These are phyloP conservation scores for Heliconius hortense DNA, from an alignment of 2,888 invertebrate species.

Conservation along the genomic window DNA sequence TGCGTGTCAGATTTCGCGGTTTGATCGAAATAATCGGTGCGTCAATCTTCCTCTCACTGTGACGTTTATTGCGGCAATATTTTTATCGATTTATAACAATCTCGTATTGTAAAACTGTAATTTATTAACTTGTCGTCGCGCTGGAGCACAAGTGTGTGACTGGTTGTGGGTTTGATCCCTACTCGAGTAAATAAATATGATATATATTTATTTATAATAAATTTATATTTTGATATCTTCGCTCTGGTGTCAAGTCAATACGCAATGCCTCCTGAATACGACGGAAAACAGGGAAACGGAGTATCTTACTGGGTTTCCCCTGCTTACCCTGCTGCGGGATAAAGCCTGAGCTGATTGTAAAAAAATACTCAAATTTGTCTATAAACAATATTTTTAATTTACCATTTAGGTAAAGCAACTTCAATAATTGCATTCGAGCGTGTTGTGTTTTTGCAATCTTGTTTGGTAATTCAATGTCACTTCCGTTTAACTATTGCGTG, in stretches of 20 bases:
- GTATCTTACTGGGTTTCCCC: too few relatives aligned
- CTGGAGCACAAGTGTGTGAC: too few relatives aligned
- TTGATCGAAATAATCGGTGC: constrained; percentile 53
- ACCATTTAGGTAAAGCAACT: neutral
- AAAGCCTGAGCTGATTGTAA: too few relatives aligned
- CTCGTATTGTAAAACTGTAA: constrained; percentile 12
- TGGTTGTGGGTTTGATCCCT: too few relatives aligned
- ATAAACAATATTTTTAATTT: neutral
- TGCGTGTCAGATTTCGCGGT: constrained; percentile 48
- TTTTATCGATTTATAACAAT: constrained; percentile 27
- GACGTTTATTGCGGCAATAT: constrained; percentile 67
- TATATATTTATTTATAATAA: too few relatives aligned
- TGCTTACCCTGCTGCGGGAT: too few relatives aligned
- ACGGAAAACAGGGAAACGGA: too few relatives aligned
- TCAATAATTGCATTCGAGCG: constrained; percentile 1
- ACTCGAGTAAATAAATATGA: too few relatives aligned
- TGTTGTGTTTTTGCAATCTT: constrained; percentile 15
- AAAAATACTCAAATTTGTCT: neutral
- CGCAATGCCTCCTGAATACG: too few relatives aligned
- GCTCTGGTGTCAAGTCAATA: too few relatives aligned
- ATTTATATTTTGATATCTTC: too few relatives aligned
- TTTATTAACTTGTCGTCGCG: too few relatives aligned
- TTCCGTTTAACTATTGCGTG: constrained; percentile 20
- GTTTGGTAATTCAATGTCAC: constrained; percentile 20
- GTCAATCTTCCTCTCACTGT: constrained; percentile 53